Evolutionary conservation across 2,113 vertebrate species (phyloP).

Genomic region (Upupa epops): DNA sequence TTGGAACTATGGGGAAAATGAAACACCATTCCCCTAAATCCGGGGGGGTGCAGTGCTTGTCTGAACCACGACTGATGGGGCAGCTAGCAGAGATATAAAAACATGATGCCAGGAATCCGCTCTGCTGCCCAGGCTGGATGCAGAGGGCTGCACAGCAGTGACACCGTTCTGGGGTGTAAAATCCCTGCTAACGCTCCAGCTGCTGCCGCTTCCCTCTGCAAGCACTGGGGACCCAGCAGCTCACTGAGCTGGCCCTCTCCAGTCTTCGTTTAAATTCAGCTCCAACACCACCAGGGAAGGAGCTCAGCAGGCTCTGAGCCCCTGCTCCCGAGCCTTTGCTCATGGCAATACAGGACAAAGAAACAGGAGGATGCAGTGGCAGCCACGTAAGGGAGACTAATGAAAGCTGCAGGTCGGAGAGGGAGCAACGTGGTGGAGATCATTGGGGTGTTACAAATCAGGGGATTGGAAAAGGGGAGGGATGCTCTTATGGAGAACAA

Average conservation of each 20-base stretch:
- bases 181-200: not conserved
- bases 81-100: not conserved
- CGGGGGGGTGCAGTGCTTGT: rapidly evolving
- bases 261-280: not conserved
- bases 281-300: not conserved
- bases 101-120: rapidly evolving
- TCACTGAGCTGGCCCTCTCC: not conserved
- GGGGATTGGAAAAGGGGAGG: not conserved
- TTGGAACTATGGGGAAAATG: not conserved
- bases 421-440: not conserved
- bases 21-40: not conserved
- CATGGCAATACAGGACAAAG: not conserved
- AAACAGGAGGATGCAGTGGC: not conserved
- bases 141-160: not conserved
- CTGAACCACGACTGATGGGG: not conserved
- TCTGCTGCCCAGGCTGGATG: not conserved
- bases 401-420: not conserved
- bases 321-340: not conserved
- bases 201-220: not conserved
- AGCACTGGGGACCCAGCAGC: not conserved
- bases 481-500: not conserved
- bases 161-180: not conserved
- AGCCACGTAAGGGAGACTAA: not conserved
- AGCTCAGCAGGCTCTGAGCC: rapidly evolving
- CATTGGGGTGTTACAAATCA: not conserved